phyloP scores from a whole-genome alignment of 2,888 invertebrate genomes.

The Frankliniella intonsa region DNA sequence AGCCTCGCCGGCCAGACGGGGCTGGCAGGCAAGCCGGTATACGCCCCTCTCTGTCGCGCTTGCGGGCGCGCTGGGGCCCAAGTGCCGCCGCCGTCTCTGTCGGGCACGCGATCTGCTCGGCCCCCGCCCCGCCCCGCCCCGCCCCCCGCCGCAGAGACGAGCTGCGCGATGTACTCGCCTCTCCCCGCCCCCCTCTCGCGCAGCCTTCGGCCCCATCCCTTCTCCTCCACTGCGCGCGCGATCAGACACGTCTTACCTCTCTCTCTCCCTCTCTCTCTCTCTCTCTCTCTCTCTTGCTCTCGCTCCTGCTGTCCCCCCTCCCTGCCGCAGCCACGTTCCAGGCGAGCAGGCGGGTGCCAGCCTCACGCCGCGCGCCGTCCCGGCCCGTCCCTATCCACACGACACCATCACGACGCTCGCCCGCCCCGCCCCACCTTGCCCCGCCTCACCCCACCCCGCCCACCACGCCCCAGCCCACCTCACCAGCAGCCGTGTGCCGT shows the following conservation, averaged over 20 bases:
- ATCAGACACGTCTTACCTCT: background rate
- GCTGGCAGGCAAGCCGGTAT: background rate
- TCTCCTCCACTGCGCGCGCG: background rate
- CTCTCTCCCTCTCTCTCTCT: too few relatives aligned
- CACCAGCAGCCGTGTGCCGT: background rate
- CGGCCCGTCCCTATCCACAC: background rate
- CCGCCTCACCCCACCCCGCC: too few relatives aligned
- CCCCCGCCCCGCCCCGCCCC: conserved; percentile 3
- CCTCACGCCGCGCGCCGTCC: conserved; percentile 3
- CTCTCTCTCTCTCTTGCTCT: too few relatives aligned
- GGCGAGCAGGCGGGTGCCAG: background rate
- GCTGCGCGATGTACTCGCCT: background rate
- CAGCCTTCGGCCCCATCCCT: background rate
- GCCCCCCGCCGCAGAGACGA: background rate
- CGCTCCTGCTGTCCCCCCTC: background rate
- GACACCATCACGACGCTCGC: conserved; percentile 5
- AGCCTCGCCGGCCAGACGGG: background rate
- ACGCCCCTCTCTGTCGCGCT: background rate
- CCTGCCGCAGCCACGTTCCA: background rate
- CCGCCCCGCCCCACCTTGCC: too few relatives aligned
- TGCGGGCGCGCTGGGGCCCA: background rate
- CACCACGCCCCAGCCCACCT: too few relatives aligned
- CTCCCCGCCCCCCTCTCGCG: background rate
- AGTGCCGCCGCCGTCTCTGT: background rate
- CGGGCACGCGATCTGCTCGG: conserved; percentile 9